phyloP scores from a whole-genome alignment of 2,113 vertebrate species.

The Cyanoramphus novaezelandiae region DNA sequence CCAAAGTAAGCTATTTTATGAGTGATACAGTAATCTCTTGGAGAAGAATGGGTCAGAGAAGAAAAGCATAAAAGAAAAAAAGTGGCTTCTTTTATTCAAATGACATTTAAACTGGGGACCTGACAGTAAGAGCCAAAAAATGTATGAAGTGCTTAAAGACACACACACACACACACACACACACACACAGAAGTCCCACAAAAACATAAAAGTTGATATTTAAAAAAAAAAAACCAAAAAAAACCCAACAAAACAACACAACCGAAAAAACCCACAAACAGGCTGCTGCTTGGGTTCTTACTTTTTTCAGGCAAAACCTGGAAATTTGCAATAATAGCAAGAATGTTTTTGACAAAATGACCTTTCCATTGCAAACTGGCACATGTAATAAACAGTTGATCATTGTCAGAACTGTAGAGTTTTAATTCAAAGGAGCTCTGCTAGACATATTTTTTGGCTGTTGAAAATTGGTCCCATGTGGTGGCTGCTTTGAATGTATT shows the following conservation, averaged over 20 bases:
- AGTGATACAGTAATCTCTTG: neutral
- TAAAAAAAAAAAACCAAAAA: neutral
- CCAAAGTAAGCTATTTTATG: neutral
- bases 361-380: neutral
- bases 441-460: neutral
- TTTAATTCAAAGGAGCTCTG: neutral
- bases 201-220: neutral
- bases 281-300: neutral
- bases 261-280: neutral
- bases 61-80: neutral
- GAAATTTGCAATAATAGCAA: neutral
- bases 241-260: neutral
- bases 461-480: neutral
- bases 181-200: neutral
- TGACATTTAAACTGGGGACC: neutral
- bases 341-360: neutral
- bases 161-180: neutral
- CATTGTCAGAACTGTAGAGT: neutral
- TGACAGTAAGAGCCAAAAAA: neutral
- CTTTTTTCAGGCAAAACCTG: neutral
- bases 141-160: neutral
- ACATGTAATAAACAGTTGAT: neutral
- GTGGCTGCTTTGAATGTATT: neutral
- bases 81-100: neutral
- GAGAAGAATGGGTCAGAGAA: neutral